Percentiles rank a stretch among this genome's conserved stretches.
Evolutionary conservation across 2,888 invertebrate species (phyloP).

Genomic region (Coelopa pilipes): DNA sequence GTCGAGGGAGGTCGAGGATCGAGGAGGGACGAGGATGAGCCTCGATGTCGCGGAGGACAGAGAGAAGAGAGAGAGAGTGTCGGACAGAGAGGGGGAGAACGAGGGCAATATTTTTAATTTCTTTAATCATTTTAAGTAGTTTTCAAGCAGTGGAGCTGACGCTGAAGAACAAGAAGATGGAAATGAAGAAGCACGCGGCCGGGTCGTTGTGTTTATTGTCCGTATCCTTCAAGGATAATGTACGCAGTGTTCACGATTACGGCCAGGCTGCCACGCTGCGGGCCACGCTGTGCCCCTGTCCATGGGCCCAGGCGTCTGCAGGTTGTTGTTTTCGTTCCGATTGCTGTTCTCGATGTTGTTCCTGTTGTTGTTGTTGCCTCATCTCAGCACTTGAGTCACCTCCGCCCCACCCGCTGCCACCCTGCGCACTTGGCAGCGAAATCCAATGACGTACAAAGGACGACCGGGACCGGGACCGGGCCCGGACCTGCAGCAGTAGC

Average conservation of each 20-base stretch:
- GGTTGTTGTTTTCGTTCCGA: too few relatives aligned
- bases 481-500: not conserved
- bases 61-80: too few relatives aligned
- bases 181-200: not conserved
- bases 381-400: too few relatives aligned
- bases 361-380: constrained; percentile 9
- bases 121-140: constrained; percentile 51
- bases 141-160: constrained; percentile 22
- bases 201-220: constrained; percentile 43
- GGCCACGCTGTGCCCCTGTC: not conserved
- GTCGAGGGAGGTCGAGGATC: too few relatives aligned
- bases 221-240: constrained; percentile 43
- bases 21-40: too few relatives aligned
- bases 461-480: not conserved
- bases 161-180: constrained; percentile 5
- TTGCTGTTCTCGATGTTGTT: constrained; percentile 14
- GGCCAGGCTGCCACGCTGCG: not conserved
- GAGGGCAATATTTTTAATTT: constrained; percentile 48
- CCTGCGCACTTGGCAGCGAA: constrained; percentile 3
- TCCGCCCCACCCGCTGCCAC: too few relatives aligned
- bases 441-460: constrained; percentile 24
- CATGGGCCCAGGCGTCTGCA: not conserved
- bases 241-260: constrained; percentile 22
- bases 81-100: too few relatives aligned
- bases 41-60: too few relatives aligned